Evolutionary conservation across 2,113 vertebrate genomes (phyloP).

Genomic region (Perognathus longimembris): DNA sequence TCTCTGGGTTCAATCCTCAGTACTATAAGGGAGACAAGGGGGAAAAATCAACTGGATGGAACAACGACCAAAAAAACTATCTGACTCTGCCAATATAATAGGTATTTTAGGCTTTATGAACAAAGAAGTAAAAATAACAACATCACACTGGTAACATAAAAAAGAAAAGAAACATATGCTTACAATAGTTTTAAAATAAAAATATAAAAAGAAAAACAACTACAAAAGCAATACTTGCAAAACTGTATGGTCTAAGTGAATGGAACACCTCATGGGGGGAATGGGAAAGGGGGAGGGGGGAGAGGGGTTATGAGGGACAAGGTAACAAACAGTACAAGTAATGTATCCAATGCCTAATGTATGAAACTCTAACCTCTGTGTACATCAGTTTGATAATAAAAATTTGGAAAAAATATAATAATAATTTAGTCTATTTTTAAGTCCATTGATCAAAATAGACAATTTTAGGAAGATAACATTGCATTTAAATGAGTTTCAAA

Average conservation of each 20-base stretch:
- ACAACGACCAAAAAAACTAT: background rate
- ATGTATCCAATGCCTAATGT: no score
- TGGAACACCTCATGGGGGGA: no score
- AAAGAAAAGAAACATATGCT: background rate
- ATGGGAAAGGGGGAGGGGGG: no score
- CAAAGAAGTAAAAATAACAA: background rate
- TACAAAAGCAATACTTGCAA: no score
- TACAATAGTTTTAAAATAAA: background rate
- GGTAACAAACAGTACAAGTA: no score
- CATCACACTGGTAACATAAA: background rate
- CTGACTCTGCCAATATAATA: background rate
- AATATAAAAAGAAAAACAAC: no score
- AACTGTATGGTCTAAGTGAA: no score
- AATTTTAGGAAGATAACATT: background rate
- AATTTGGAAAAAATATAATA: constrained; percentile 20
- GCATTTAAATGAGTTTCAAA: background rate
- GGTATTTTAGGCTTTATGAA: background rate
- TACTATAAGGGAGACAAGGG: no score
- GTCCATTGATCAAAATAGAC: background rate
- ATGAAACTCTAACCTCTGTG: no score
- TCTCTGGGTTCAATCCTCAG: no score
- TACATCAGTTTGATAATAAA: no score
- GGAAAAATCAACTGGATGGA: background rate
- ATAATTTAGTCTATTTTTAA: constrained; percentile 3
- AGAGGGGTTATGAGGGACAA: no score